These are phyloP conservation scores for Aphelinus atriplicis DNA, from an alignment of 1,140 invertebrate species.

Conservation along the genomic window DNA sequence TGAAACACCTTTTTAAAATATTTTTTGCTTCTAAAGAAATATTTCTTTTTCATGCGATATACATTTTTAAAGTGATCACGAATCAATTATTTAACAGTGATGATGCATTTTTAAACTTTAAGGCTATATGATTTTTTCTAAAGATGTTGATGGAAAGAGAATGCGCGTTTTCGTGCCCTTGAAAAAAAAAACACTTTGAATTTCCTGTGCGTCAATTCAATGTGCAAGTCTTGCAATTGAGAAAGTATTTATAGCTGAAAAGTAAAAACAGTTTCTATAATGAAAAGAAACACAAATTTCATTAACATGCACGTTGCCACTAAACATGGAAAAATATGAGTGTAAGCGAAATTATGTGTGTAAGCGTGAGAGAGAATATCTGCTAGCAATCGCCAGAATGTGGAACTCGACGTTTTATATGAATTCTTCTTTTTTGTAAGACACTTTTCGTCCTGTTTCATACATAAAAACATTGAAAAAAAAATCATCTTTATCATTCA, in stretches of 20 bases:
- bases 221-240: slow-evolving; percentile 63
- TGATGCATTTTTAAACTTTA: background rate
- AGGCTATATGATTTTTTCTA: background rate
- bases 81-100: background rate
- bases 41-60: background rate
- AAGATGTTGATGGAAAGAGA: too few relatives aligned
- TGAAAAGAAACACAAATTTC: slow-evolving; percentile 37
- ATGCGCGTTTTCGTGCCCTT: too few relatives aligned
- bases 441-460: slow-evolving; percentile 43
- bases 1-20: background rate
- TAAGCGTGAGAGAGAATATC: slow-evolving; percentile 25
- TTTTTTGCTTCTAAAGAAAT: background rate
- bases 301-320: slow-evolving; percentile 1
- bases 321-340: slow-evolving; percentile 1
- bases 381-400: slow-evolving; percentile 40
- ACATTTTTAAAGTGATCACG: too few relatives aligned
- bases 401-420: slow-evolving; percentile 43
- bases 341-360: slow-evolving; percentile 17
- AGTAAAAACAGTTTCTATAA: slow-evolving; percentile 46
- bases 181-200: slow-evolving; percentile 24
- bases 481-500: slow-evolving; percentile 37
- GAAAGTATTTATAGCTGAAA: slow-evolving; percentile 68
- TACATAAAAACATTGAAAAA: slow-evolving; percentile 40
- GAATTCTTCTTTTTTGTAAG: slow-evolving; percentile 42
- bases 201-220: slow-evolving; percentile 67